phyloP scores from a whole-genome alignment of 2,888 invertebrate species.

The Apodemia duryi region DNA sequence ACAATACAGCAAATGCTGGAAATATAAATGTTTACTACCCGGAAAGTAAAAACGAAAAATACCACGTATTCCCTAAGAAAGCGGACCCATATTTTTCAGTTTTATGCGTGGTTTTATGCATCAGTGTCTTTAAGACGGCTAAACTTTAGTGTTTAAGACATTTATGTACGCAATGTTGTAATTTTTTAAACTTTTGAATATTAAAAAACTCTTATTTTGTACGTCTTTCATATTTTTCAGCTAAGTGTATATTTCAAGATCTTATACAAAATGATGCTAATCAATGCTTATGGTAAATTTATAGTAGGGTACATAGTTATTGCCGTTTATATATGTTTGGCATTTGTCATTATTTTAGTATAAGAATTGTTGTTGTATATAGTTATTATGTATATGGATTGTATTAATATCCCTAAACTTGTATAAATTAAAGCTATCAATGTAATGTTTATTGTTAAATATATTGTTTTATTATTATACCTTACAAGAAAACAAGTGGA shows the following conservation, averaged over 20 bases:
- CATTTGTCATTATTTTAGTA: conserved; percentile 20
- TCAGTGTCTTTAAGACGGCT: not conserved
- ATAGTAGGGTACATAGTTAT: not conserved
- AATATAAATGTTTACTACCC: too few species aligned
- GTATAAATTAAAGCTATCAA: conserved; percentile 58
- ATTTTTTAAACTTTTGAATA: not conserved
- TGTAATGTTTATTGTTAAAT: conserved; percentile 71
- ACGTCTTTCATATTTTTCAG: not conserved
- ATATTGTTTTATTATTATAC: conserved; percentile 38
- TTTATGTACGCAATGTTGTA: not conserved
- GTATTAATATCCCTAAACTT: conserved; percentile 70
- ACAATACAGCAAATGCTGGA: too few species aligned
- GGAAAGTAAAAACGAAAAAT: too few species aligned
- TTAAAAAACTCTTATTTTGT: conserved; percentile 8
- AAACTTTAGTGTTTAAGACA: not conserved
- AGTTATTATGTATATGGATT: conserved; percentile 52
- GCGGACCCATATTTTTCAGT: not conserved
- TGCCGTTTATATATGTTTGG: conserved; percentile 6
- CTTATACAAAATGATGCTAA: not conserved
- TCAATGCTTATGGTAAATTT: conserved; percentile 8
- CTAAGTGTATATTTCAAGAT: conserved; percentile 5
- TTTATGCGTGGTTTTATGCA: not conserved
- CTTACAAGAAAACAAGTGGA: too few species aligned
- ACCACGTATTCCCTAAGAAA: not conserved
- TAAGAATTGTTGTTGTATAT: conserved; percentile 47